Evolutionary conservation across 2,888 invertebrate genomes (phyloP).

Genomic region (Himalopsyche anomala): DNA sequence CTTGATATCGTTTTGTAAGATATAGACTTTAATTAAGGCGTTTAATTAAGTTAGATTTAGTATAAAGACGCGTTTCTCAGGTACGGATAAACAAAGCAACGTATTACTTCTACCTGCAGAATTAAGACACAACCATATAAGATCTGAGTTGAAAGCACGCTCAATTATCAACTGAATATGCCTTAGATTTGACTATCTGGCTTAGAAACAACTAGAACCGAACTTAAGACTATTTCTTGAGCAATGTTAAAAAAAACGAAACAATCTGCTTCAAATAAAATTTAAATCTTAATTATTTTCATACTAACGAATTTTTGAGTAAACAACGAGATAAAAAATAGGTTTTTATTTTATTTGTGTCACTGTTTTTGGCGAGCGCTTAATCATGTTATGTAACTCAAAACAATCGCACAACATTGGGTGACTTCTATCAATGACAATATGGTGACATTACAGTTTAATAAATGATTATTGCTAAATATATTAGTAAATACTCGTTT

Average conservation of each 20-base stretch:
- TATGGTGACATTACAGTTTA: too few relatives aligned
- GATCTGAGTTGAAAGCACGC: conserved; percentile 45
- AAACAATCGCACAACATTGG: too few relatives aligned
- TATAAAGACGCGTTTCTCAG: conserved; percentile 59
- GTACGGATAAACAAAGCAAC: conserved; percentile 65
- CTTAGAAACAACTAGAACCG: neutral
- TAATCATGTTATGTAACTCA: too few relatives aligned
- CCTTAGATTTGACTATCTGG: conserved; percentile 51
- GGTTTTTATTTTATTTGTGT: too few relatives aligned
- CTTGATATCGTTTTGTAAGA: conserved; percentile 59
- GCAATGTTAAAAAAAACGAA: neutral
- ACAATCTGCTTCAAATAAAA: too few relatives aligned
- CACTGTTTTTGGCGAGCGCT: too few relatives aligned
- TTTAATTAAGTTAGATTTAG: conserved; percentile 65
- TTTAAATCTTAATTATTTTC: too few relatives aligned
- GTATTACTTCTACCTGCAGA: conserved; percentile 58
- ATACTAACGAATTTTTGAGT: too few relatives aligned
- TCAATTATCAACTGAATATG: conserved; percentile 63
- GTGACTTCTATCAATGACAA: too few relatives aligned
- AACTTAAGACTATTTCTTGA: neutral
- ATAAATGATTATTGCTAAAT: too few relatives aligned
- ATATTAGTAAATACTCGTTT: too few relatives aligned
- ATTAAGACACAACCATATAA: conserved; percentile 58
- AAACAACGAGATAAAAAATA: too few relatives aligned
- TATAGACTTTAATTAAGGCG: conserved; percentile 64